Base-by-base conservation (phyloP, 2,888 invertebrate genomes). In the Nezara viridula region DNA sequence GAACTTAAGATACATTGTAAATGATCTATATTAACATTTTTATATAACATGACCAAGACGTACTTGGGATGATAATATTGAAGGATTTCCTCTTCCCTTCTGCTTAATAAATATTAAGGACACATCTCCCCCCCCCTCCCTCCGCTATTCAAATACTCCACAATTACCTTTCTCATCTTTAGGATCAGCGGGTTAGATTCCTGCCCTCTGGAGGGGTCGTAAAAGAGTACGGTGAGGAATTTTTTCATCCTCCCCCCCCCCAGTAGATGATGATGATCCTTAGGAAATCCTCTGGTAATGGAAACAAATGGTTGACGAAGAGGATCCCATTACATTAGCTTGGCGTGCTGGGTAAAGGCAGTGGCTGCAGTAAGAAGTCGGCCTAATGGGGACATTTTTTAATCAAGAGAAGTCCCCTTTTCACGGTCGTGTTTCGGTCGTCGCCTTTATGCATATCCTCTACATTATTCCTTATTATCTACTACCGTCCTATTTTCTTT, bases 231-330 rank as follows among this genome's bases (percentile, higher is more conserved):
- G 77, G 77, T 81, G 81, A 47, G 9, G 81, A 47, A 81, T 44
- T 44, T 81, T 81, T 81, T 81, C 44, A 40, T 44, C 44, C 81
- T 16, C 21, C 55, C 86, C 37, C 32, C 47, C 16, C 14, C 86
- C 49, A 3, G 2, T 14, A 24, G 86, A 86, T 86, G 86, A 50
- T 86, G 86, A 86, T 86, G 50, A 37, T 55, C 19, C 37, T 40
- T 32, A 47, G 47, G 86, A 86, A 86, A 86, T 86, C 88, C 47
- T 73, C 66, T 44, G 44, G 32, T 88, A 88, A 88, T 88, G 88
- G 88, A 88, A 88, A 88, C 77, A 88, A 88, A 88, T 88, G 73
- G 66, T 50, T 49, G 77, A 88, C 60, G 88, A 16, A 37, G 47
- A 55, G 37, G 52, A 40, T 66, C 27, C 66, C 88, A 88, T 55